These are phyloP conservation scores for Enteromius treurensis DNA, from an alignment of 2,797 vertebrate species.

Conservation along the genomic window DNA sequence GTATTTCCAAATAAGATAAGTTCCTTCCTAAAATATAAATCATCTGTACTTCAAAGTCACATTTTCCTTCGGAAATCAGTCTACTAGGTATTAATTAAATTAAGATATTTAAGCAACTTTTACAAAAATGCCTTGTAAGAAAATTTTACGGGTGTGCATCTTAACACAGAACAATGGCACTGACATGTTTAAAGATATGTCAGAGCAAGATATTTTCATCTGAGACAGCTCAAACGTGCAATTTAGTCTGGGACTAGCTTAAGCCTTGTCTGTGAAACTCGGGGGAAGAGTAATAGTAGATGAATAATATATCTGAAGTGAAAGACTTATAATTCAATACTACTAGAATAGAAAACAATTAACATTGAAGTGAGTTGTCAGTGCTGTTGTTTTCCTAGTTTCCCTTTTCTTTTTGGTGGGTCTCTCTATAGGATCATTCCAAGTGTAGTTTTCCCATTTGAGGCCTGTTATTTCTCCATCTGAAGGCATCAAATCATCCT, in stretches of 20 bases:
- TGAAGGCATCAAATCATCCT: slow-evolving; percentile 1
- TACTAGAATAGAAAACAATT: not conserved
- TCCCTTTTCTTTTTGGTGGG: not conserved
- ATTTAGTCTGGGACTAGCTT: too few species aligned
- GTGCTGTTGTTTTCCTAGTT: not conserved
- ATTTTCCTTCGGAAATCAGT: not conserved
- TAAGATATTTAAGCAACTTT: too few species aligned
- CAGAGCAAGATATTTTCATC: too few species aligned
- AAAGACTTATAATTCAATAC: not conserved
- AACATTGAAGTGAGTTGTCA: not conserved
- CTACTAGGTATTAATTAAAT: not conserved
- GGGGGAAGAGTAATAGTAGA: not conserved
- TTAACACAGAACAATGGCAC: too few species aligned
- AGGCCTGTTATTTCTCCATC: not conserved
- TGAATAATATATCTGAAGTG: not conserved
- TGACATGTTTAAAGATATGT: too few species aligned
- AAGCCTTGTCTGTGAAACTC: too few species aligned
- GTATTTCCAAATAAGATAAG: too few species aligned
- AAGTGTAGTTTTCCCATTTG: not conserved
- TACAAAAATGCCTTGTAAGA: too few species aligned
- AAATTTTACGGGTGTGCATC: too few species aligned
- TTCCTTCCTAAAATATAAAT: not conserved
- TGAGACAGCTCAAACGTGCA: too few species aligned
- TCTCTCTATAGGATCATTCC: not conserved
- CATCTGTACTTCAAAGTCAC: not conserved